A percentile compares a stretch with the other conserved stretches of the same genome.
These are phyloP conservation scores for Malurus cyaneus DNA, from an alignment of 2,113 vertebrate genomes.

Conservation along the genomic window DNA sequence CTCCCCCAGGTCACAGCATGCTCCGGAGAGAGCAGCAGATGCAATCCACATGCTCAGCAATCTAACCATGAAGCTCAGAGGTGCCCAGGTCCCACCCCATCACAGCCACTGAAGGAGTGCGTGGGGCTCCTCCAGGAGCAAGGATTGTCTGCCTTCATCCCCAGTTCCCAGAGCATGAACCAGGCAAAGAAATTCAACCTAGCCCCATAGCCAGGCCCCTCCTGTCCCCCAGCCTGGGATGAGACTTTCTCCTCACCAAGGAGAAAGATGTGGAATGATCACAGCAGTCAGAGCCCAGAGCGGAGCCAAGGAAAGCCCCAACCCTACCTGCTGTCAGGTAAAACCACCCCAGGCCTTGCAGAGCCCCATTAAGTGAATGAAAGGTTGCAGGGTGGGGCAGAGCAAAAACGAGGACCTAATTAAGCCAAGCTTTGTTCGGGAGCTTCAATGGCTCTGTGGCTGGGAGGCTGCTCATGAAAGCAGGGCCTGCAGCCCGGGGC, in stretches of 20 bases:
- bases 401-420: neutral
- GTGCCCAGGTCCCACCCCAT: too few relatives aligned
- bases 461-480: neutral
- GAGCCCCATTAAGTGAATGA: neutral
- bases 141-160: neutral
- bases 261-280: fast-evolving
- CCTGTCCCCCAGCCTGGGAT: neutral
- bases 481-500: neutral
- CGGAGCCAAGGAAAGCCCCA: neutral
- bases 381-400: slow-evolving; percentile 9
- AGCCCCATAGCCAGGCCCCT: neutral
- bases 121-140: fast-evolving
- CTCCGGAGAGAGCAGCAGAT: neutral
- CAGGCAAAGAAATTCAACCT: neutral
- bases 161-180: neutral
- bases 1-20: fast-evolving
- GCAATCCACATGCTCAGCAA: fast-evolving
- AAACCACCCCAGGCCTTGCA: neutral
- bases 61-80: fast-evolving
- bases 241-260: neutral
- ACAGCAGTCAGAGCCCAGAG: fast-evolving
- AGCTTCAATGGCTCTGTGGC: neutral
- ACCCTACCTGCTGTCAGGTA: neutral
- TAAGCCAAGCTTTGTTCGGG: neutral
- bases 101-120: fast-evolving